Evolutionary conservation across 2,888 invertebrate species (phyloP).

Genomic region (Cosmorhoe ocellata): DNA sequence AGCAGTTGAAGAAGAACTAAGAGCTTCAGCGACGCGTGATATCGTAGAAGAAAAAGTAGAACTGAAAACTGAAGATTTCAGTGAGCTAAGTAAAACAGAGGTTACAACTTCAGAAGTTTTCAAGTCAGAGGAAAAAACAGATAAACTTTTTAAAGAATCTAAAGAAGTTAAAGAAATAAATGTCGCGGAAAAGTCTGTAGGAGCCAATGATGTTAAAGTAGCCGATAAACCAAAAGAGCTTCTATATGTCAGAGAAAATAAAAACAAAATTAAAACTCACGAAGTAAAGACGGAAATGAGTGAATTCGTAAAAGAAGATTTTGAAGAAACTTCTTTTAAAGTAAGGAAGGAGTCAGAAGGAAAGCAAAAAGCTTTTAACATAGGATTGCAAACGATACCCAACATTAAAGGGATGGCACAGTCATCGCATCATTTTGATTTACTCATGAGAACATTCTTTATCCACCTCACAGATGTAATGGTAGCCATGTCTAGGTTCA

Average conservation of each 20-base stretch:
- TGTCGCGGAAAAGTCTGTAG: background rate
- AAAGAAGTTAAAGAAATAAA: constrained; percentile 16
- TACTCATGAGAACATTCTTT: constrained; percentile 70
- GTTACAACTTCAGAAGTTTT: background rate
- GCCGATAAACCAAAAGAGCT: constrained; percentile 19
- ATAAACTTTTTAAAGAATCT: constrained; percentile 41
- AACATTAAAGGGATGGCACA: constrained; percentile 60
- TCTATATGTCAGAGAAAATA: constrained; percentile 12
- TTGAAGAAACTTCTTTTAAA: constrained; percentile 11
- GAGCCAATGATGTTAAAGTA: no score
- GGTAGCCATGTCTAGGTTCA: constrained; percentile 69
- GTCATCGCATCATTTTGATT: constrained; percentile 60
- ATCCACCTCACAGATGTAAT: constrained; percentile 75
- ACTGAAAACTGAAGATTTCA: constrained; percentile 11
- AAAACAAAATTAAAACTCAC: constrained; percentile 17
- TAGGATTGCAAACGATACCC: constrained; percentile 68
- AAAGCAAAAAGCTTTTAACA: constrained; percentile 57
- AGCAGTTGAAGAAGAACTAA: constrained; percentile 53
- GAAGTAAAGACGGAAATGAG: constrained; percentile 25
- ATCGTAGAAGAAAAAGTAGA: constrained; percentile 16
- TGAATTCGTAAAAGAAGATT: constrained; percentile 17
- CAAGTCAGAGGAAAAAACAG: constrained; percentile 18
- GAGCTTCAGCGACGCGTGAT: constrained; percentile 25
- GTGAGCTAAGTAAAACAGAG: constrained; percentile 16
- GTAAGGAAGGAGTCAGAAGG: constrained; percentile 35